phyloP scores from a whole-genome alignment of 2,888 invertebrate species.

The Lysandra coridon region DNA sequence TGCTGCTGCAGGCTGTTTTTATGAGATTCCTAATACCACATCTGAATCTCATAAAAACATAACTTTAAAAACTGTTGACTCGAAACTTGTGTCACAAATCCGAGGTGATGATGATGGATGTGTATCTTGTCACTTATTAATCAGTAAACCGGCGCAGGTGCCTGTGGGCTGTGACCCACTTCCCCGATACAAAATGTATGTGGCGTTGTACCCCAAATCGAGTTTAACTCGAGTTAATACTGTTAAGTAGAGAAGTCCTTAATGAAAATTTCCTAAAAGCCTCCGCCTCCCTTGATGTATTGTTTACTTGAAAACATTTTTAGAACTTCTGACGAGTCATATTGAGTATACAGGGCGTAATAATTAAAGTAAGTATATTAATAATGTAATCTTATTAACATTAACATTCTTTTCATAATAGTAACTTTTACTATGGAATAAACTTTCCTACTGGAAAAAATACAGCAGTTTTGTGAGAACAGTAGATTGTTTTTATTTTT shows the following conservation, averaged over 20 bases:
- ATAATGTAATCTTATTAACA: not conserved
- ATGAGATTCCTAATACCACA: no score
- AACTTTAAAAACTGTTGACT: not conserved
- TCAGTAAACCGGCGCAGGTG: conserved; percentile 50
- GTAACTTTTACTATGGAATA: no score
- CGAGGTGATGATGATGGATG: not conserved
- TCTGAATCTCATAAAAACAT: no score
- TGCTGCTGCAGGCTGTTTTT: no score
- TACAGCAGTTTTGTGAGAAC: no score
- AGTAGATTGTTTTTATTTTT: no score
- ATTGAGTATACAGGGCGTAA: not conserved
- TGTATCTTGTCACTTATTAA: conserved; percentile 15
- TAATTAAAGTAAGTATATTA: not conserved
- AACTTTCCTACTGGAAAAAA: no score
- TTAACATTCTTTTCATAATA: not conserved
- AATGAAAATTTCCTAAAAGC: conserved; percentile 21
- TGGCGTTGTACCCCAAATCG: conserved; percentile 16
- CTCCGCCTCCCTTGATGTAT: not conserved
- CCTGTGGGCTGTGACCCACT: conserved; percentile 50
- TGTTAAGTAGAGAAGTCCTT: conserved; percentile 10
- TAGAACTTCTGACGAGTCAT: not conserved
- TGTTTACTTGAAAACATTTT: conserved; percentile 7
- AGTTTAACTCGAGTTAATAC: conserved; percentile 24
- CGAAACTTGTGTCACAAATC: not conserved
- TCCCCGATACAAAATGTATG: conserved; percentile 45